These are phyloP conservation scores for Drosophila ogumai DNA, from an alignment of 1,140 invertebrate genomes.

Conservation along the genomic window DNA sequence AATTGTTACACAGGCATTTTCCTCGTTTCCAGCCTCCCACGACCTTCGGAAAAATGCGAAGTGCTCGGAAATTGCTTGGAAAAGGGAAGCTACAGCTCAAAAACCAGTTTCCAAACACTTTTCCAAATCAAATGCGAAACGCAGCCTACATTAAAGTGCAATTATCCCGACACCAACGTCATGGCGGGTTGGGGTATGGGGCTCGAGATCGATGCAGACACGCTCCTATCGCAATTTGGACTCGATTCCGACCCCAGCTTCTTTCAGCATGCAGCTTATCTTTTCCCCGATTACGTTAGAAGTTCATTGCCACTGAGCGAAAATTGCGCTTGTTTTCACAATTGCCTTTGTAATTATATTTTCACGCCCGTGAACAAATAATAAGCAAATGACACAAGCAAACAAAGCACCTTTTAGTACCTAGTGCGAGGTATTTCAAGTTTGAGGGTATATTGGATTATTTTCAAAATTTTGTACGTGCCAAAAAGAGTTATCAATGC, in stretches of 20 bases:
- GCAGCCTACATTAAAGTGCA: constrained; percentile 25
- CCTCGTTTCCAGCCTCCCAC: constrained; percentile 37
- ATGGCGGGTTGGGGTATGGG: background rate
- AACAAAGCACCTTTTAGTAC: constrained; percentile 26
- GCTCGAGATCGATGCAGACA: constrained; percentile 31
- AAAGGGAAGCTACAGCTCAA: constrained; percentile 39
- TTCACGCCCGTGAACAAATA: constrained; percentile 49
- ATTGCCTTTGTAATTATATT: constrained; percentile 47
- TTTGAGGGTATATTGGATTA: background rate
- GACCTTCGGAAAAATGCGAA: constrained; percentile 60
- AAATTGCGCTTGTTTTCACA: constrained; percentile 26
- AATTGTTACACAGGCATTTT: constrained; percentile 36
- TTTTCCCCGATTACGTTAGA: constrained; percentile 13
- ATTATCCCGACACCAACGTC: constrained; percentile 15
- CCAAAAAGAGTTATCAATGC: background rate
- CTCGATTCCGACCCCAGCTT: constrained; percentile 26
- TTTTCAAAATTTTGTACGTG: background rate
- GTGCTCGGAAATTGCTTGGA: constrained; percentile 53
- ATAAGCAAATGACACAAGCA: constrained; percentile 20
- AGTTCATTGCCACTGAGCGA: constrained; percentile 44
- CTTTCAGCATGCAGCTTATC: constrained; percentile 35
- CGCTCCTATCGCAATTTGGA: constrained; percentile 31
- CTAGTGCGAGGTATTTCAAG: background rate
- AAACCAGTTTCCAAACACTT: constrained; percentile 38
- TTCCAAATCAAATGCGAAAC: constrained; percentile 17